Percentiles rank a stretch among this genome's conserved stretches.
Evolutionary conservation across 2,888 invertebrate species (phyloP).

Genomic region (Melolontha melolontha): DNA sequence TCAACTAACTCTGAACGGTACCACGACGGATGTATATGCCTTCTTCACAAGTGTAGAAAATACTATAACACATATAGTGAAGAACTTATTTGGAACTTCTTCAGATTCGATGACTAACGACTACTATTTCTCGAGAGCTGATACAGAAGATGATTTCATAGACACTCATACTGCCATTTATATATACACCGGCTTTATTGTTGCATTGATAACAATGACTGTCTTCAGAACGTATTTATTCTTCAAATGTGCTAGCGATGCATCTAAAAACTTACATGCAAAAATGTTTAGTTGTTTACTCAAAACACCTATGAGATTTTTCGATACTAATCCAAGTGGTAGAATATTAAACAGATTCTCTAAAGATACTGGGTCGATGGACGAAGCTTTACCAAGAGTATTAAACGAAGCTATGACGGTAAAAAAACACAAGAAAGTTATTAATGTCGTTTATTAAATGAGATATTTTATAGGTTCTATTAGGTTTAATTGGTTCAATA

Average conservation of each 20-base stretch:
- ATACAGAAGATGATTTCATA: conserved; percentile 24
- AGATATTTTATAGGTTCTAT: conserved; percentile 61
- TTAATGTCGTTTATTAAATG: conserved; percentile 77
- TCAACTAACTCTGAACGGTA: neutral
- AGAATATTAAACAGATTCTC: conserved; percentile 81
- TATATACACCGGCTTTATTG: conserved; percentile 61
- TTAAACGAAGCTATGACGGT: conserved; percentile 69
- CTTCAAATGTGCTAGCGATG: conserved; percentile 81
- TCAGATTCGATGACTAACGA: neutral
- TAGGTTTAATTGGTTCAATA: conserved; percentile 74
- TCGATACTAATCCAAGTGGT: conserved; percentile 87
- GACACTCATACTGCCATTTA: conserved; percentile 57
- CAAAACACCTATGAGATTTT: conserved; percentile 84
- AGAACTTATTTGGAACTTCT: conserved; percentile 29
- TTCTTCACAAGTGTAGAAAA: conserved; percentile 22
- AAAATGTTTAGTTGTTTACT: conserved; percentile 85
- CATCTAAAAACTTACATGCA: conserved; percentile 83
- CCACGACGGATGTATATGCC: neutral
- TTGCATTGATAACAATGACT: conserved; percentile 62
- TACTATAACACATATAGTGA: conserved; percentile 13
- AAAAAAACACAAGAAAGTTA: conserved; percentile 68
- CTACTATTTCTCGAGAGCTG: conserved; percentile 2
- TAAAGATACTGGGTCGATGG: conserved; percentile 81
- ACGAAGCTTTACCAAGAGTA: conserved; percentile 74
- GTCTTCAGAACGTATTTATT: conserved; percentile 76